These are phyloP conservation scores for Elysia chlorotica DNA, from an alignment of 1,140 invertebrate genomes.

Conservation along the genomic window DNA sequence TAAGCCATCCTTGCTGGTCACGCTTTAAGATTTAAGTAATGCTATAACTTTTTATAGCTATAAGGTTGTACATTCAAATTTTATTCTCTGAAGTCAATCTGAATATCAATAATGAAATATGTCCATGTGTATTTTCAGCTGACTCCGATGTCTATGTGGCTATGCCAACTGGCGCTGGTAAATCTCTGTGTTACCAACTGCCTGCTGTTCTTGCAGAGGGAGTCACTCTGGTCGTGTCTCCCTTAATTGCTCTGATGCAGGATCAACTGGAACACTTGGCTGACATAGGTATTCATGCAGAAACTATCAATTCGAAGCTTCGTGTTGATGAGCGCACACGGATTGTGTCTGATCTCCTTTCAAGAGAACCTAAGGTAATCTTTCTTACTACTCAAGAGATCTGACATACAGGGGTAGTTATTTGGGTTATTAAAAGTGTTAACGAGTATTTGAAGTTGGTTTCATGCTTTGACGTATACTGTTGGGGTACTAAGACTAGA, in stretches of 20 bases:
- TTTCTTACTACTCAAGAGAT: too few relatives aligned
- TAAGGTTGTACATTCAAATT: too few relatives aligned
- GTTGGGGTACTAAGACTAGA: too few relatives aligned
- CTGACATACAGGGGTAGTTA: too few relatives aligned
- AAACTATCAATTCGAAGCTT: slow-evolving; percentile 90
- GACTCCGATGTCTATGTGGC: slow-evolving; percentile 71
- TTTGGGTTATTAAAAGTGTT: too few relatives aligned
- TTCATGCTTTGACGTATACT: too few relatives aligned
- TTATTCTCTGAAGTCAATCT: too few relatives aligned
- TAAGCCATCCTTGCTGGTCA: too few relatives aligned
- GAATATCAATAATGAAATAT: too few relatives aligned
- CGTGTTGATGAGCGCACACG: slow-evolving; percentile 72
- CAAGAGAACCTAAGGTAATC: slow-evolving; percentile 68
- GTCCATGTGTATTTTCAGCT: slow-evolving; percentile 65
- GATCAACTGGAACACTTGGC: slow-evolving; percentile 66
- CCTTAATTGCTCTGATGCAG: slow-evolving; percentile 74
- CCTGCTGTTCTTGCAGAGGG: slow-evolving; percentile 68
- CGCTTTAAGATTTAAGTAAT: too few relatives aligned
- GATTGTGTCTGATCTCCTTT: slow-evolving; percentile 64
- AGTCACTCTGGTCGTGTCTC: slow-evolving; percentile 73
- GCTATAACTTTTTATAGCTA: too few relatives aligned
- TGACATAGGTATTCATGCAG: slow-evolving; percentile 73
- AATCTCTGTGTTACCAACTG: slow-evolving; percentile 76
- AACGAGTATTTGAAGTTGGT: too few relatives aligned
- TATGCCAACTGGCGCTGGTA: slow-evolving; percentile 77